phyloP scores from a whole-genome alignment of 2,888 invertebrate species.

The Cephonodes hylas region DNA sequence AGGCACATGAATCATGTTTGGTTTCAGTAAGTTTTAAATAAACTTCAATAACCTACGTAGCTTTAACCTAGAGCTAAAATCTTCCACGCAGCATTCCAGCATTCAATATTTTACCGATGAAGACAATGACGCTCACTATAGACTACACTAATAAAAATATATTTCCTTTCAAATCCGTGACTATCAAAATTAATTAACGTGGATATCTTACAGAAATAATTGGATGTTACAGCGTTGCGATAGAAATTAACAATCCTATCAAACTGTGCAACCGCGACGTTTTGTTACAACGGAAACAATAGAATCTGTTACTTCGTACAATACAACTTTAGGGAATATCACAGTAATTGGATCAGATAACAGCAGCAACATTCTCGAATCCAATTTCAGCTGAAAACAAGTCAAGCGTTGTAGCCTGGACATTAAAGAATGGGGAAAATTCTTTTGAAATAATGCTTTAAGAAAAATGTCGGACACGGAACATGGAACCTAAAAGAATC shows the following conservation, averaged over 20 bases:
- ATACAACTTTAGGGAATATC: slow-evolving; percentile 15
- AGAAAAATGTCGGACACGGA: slow-evolving; percentile 27
- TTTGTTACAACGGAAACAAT: slow-evolving; percentile 10
- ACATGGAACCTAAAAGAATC: not conserved
- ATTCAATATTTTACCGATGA: too few relatives aligned
- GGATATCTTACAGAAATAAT: not conserved
- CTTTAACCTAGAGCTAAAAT: too few relatives aligned
- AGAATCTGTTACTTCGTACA: slow-evolving; percentile 11
- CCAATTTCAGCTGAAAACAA: slow-evolving; percentile 31
- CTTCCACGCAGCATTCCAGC: too few relatives aligned
- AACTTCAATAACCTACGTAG: too few relatives aligned
- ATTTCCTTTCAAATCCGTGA: too few relatives aligned
- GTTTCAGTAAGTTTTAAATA: too few relatives aligned
- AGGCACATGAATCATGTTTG: too few relatives aligned
- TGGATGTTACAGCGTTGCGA: not conserved
- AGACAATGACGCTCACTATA: too few relatives aligned
- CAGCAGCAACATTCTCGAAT: slow-evolving; percentile 21
- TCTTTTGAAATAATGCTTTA: slow-evolving; percentile 36
- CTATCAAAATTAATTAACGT: too few relatives aligned
- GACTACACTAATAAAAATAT: too few relatives aligned
- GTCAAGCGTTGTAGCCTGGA: slow-evolving; percentile 35
- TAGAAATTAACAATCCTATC: slow-evolving; percentile 13
- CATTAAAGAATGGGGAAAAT: slow-evolving; percentile 36
- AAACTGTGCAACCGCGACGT: slow-evolving; percentile 8
- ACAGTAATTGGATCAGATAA: slow-evolving; percentile 15